phyloP scores from a whole-genome alignment of 2,797 vertebrate species.

The Ctenopoma multispine region DNA sequence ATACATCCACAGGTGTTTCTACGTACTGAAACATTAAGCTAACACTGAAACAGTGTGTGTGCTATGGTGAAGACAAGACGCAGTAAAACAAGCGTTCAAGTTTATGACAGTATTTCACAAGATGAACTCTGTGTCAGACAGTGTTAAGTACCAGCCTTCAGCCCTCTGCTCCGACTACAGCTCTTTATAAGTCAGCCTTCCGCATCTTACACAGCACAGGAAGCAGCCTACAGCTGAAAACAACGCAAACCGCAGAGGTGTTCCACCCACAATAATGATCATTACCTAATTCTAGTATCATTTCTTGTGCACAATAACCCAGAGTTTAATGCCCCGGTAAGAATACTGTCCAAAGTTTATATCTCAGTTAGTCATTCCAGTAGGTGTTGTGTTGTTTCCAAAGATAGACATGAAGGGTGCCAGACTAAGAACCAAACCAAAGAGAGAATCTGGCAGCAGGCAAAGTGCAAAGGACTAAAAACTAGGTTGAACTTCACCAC shows the following conservation, averaged over 20 bases:
- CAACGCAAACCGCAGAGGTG: slow-evolving; percentile 7
- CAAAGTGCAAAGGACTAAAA: slow-evolving; percentile 7
- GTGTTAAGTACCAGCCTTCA: not conserved
- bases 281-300: not conserved
- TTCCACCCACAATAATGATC: slow-evolving; percentile 8
- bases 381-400: not conserved
- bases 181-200: slow-evolving; percentile 34
- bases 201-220: slow-evolving; percentile 56
- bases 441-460: slow-evolving; percentile 11
- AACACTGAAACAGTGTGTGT: not conserved
- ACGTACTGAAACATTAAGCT: not conserved
- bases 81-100: not conserved
- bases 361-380: not conserved
- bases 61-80: not conserved
- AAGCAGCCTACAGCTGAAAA: slow-evolving; percentile 48
- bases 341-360: not conserved
- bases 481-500: slow-evolving; percentile 7
- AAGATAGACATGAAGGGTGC: not conserved
- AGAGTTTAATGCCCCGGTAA: not conserved
- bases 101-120: too few relatives aligned
- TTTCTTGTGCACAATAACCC: slow-evolving; percentile 2
- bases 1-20: not conserved
- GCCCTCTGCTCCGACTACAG: slow-evolving; percentile 1
- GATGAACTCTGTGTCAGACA: not conserved
- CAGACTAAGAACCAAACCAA: not conserved